These are phyloP conservation scores for Sphaeramia orbicularis DNA, from an alignment of 2,797 vertebrate genomes.

Conservation along the genomic window DNA sequence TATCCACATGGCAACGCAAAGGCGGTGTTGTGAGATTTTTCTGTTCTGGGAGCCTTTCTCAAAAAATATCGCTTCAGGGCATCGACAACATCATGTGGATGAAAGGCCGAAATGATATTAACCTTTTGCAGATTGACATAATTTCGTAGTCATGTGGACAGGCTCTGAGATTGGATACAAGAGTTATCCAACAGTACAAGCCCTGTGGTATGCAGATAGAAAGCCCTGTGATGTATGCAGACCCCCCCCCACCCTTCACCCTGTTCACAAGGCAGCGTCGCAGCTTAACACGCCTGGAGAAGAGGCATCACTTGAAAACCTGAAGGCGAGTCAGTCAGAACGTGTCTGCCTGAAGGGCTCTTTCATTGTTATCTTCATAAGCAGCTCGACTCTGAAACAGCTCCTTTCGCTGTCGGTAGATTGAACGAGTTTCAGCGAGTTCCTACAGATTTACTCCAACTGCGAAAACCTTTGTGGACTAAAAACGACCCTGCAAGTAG, in stretches of 20 bases:
- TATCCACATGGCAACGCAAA: too few relatives aligned
- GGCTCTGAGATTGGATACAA: too few relatives aligned
- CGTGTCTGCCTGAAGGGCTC: constrained; percentile 41
- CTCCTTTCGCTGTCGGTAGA: constrained; percentile 16
- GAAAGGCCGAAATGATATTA: too few relatives aligned
- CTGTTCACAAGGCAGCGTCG: constrained; percentile 8
- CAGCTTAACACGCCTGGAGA: constrained; percentile 23
- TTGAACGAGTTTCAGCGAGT: constrained; percentile 3
- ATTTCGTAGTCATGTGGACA: too few relatives aligned
- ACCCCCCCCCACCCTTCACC: neutral
- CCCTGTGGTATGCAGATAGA: constrained; percentile 11
- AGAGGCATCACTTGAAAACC: constrained; percentile 38
- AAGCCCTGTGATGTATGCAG: constrained; percentile 12
- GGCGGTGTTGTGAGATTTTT: too few relatives aligned
- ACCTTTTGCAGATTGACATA: too few relatives aligned
- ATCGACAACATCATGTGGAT: too few relatives aligned
- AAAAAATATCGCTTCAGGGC: too few relatives aligned
- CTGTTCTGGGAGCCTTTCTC: too few relatives aligned
- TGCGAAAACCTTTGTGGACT: constrained; percentile 25
- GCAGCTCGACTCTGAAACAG: constrained; percentile 21
- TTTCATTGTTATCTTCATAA: constrained; percentile 51
- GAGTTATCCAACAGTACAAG: constrained; percentile 8
- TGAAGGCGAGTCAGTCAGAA: constrained; percentile 20
- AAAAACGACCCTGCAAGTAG: constrained; percentile 3
- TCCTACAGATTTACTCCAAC: constrained; percentile 11